Conservation (phyloP, 2,113 vertebrate genomes). For the Entelurus aequoreus region DNA sequence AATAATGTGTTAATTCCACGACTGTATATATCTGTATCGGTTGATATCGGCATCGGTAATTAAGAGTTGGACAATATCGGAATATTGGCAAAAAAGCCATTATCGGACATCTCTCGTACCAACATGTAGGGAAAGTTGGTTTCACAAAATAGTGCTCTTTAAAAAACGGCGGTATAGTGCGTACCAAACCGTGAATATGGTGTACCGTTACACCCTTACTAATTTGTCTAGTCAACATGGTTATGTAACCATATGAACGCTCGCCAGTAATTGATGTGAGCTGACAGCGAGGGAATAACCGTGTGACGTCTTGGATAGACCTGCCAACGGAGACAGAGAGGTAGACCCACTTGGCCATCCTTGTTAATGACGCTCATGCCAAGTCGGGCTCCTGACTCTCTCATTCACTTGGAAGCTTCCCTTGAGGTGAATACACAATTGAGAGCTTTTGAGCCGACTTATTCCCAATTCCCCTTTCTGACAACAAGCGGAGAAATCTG, state of each 20-base stretch:
- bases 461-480: conserved; percentile 1
- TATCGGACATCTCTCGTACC: no score
- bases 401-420: neutral
- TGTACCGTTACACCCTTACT: no score
- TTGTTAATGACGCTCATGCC: neutral
- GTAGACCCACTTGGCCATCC: neutral
- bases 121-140: no score
- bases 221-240: no score
- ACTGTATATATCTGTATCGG: no score
- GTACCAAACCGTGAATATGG: no score
- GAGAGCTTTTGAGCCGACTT: neutral
- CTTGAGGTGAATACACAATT: neutral
- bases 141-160: no score
- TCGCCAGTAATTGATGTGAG: neutral
- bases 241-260: neutral
- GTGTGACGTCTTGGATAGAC: neutral
- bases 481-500: conserved; percentile 1
- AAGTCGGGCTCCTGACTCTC: neutral
- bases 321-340: neutral
- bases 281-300: conserved; percentile 1
- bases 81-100: no score
- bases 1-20: no score
- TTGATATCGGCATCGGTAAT: no score
- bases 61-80: no score
- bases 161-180: no score